These are phyloP conservation scores for Sarotherodon lohbergeri DNA, from an alignment of 2,113 vertebrate genomes.

Conservation along the genomic window DNA sequence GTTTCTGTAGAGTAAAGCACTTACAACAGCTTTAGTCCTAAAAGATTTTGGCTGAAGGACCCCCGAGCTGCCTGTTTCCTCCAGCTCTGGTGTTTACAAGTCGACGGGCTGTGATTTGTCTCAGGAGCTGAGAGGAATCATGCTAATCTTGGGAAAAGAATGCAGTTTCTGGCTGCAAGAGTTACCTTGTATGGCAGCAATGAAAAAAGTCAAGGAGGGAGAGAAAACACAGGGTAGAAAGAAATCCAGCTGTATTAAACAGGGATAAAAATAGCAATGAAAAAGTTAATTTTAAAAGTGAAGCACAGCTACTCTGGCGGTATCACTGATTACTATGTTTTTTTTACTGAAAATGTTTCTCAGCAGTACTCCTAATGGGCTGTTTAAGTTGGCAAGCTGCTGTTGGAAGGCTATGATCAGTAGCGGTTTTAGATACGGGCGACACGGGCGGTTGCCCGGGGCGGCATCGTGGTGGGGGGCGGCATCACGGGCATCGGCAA, in stretches of 20 bases:
- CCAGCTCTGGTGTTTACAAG: conserved; percentile 48
- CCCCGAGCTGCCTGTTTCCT: neutral
- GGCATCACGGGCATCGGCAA: too few species aligned
- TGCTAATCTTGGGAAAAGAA: conserved; percentile 57
- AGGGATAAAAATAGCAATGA: neutral
- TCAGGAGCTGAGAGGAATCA: conserved; percentile 49
- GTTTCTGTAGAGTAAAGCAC: neutral
- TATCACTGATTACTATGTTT: neutral
- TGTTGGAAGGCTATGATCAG: neutral
- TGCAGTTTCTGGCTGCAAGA: conserved; percentile 36
- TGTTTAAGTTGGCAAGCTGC: neutral
- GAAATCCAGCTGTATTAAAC: neutral
- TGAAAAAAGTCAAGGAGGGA: neutral
- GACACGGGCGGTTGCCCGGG: too few species aligned
- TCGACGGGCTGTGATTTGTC: conserved; percentile 14
- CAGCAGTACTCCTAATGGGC: neutral
- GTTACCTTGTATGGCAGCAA: conserved; percentile 59
- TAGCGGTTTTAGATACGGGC: too few species aligned
- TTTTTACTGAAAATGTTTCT: neutral
- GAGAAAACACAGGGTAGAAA: neutral
- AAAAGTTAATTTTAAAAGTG: neutral
- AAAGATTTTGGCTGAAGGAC: neutral
- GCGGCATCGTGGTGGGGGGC: too few species aligned
- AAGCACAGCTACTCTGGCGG: neutral
- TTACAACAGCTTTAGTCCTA: neutral